Base-by-base conservation (phyloP, 2,797 vertebrate species). In the Helarctos malayanus region DNA sequence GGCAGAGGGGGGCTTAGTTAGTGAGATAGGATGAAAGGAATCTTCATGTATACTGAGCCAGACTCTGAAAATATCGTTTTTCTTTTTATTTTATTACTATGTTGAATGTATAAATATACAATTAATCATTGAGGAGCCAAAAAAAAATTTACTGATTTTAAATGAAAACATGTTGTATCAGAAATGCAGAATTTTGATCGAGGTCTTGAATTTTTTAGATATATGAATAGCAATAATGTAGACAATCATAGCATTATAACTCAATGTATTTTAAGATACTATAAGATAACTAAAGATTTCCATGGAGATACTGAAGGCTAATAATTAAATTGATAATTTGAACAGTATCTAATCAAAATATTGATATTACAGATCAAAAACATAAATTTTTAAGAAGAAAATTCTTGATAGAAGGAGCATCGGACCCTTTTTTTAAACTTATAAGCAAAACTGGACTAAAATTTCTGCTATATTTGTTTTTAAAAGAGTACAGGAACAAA, bases 251-350 rank as follows among this genome's bases (percentile, higher is more conserved):
- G 27, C 35, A 75, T 88, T 79, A 57, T 61, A 49, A 5, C 21
- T 91, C 78, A 80, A 2, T 45, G 4, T 88, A 21, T 27, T 93
- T 76, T 93, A 95, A 84, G 38, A 83, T 75, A 84, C 27, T 85
- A 47, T 91, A 96, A 97, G 23, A 65, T 84, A 61, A 68, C 65
- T 68, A 19, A 21, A 82, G 27, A 78, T 91, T 80, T 75, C 71
- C 16, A 16, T 49, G 23, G 27, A 49, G 45, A 49, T 75, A 75
- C 73, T 49, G 15, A 32, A 32, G 73, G 27, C 45, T 49, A 49
- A 75, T 47, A 75, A 47, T 75, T 47, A 47, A 47, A 29, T 75
- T 75, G 15, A 29, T 75, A 49, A 29, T 32, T 75, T 75, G 27
- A 75, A 75, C 27, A 75, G 27, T 11, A 45, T 47, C 25, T 47